Evolutionary conservation across 2,113 vertebrate genomes (phyloP), one percentile per base, ranked within the genome.

Genomic region (Galeopterus variegatus): DNA sequence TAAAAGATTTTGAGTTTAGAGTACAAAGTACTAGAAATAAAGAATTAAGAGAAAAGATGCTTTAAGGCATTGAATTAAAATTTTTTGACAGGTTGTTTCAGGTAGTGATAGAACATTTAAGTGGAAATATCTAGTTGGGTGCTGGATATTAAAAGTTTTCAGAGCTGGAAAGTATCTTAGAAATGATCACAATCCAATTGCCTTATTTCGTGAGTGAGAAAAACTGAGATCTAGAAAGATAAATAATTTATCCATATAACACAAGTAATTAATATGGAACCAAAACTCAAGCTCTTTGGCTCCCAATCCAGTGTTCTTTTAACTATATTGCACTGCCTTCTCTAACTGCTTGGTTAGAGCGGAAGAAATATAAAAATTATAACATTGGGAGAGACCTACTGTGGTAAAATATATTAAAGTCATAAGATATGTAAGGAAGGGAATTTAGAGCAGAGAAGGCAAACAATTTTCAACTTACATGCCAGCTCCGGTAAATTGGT

Each of bases 1-100:
- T 41, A 41, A 84, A 92, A 92, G 24, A 92, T 28, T 84, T 87
- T 62, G 18, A 83, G 69, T 73, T 84, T 84, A 84, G 24, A 75
- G 45, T 84, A 24, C 45, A 52, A 54, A 75, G 28, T 31, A 75
- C 2, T 6, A 92, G 33, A 75, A 73, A 75, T 52, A 92, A 17
- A 52, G 45, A 84, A 15, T 73, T 84, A 84, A 84, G 80, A 52
- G 19, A 8, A 17, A 92, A 64, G 33, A 64, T 92, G 33, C 3
- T 73, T 75, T 31, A 54, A 11, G 17, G 56, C 33, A 52, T 41
- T 41, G 45, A 62, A 21, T 92, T 72, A 82, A 92, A 82, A 60
- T 15, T 31, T 75, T 84, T 62, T 28, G 31, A 60, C 45, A 50
- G 4, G 17, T 23, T 75, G 56, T 41, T 83, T 84, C 24, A 8